Conservation (phyloP, 92 coral and sea anemone genomes). For the Muricea muricata region DNA sequence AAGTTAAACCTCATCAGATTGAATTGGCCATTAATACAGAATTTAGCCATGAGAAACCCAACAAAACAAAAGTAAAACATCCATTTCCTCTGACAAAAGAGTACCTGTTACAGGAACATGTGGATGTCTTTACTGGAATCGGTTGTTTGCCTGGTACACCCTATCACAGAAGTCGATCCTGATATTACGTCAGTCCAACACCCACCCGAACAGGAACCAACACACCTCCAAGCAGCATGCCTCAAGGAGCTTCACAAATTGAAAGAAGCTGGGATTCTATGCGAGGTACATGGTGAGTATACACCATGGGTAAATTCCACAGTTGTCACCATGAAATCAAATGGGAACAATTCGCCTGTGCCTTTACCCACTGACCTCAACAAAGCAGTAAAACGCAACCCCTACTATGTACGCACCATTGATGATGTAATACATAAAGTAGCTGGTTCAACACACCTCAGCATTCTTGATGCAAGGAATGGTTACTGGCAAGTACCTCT, state of each 20-base stretch:
- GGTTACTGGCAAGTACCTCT: constrained; percentile 64
- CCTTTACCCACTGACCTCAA: constrained; percentile 67
- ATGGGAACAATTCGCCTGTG: constrained; percentile 67
- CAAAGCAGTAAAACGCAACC: constrained; percentile 55
- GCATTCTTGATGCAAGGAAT: constrained; percentile 68
- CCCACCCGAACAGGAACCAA: constrained; percentile 60
- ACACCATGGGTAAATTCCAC: constrained; percentile 63
- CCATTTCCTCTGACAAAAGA: constrained; percentile 66
- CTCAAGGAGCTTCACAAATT: constrained; percentile 52
- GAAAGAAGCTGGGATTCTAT: constrained; percentile 49
- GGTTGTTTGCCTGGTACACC: constrained; percentile 66
- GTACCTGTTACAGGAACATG: constrained; percentile 54
- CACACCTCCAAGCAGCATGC: constrained; percentile 66
- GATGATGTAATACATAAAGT: constrained; percentile 69
- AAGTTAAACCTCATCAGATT: no score
- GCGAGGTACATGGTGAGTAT: constrained; percentile 55
- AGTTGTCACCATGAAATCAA: constrained; percentile 55
- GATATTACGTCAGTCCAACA: constrained; percentile 69
- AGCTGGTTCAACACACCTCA: constrained; percentile 60
- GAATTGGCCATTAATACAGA: no score
- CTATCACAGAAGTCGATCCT: constrained; percentile 63
- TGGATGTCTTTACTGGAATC: constrained; percentile 69
- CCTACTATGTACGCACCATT: constrained; percentile 36
- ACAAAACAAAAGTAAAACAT: no score
- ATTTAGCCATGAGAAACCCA: no score